Evolutionary conservation across 2,113 vertebrate species (phyloP), one percentile per base, ranked within the genome.

Genomic region (Lophochroa leadbeateri): DNA sequence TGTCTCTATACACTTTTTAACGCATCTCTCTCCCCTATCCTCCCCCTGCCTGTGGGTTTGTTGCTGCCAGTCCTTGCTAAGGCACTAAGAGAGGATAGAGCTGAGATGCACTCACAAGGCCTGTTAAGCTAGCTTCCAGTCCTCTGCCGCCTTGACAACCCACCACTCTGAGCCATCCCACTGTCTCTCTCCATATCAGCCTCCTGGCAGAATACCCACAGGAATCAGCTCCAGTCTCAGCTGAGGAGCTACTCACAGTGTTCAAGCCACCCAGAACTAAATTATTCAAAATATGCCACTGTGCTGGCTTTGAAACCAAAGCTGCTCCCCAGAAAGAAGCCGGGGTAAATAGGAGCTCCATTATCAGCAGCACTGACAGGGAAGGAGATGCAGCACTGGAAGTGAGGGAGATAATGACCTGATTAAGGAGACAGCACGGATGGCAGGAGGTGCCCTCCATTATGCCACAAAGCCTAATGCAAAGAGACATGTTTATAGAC

Each of bases 231-330:
- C 61, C 60, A 72, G 78, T 46, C 53, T 67, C 94, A 69, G 65
- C 81, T 89, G 84, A 61, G 86, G 67, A 95, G 82, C 76, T 81
- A 60, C 57, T 92, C 49, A 37, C 72, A 72, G 69, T 49, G 69
- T 91, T 87, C 83, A 86, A 96, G 52, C 77, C 88, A 94, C 83
- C 31, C 14, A 0, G 83, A 94, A 95, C 77, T 95, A 94, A 96
- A 97, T 96, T 92, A 95, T 96, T 96, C 92, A 93, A 96, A 94
- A 91, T 79, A 89, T 9, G 39, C 92, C 81, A 82, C 88, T 84
- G 88, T 87, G 80, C 65, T 76, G 67, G n/a, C 92, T 93, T 94
- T 96, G 95, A 94, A 96, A 92, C 57, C 53, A 88, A 83, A 96
- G 57, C 53, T 0, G 0, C 81, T 82, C 77, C 83, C 41, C 65